Evolutionary conservation across 2,888 invertebrate species (phyloP).

Genomic region (Volucella inflata): DNA sequence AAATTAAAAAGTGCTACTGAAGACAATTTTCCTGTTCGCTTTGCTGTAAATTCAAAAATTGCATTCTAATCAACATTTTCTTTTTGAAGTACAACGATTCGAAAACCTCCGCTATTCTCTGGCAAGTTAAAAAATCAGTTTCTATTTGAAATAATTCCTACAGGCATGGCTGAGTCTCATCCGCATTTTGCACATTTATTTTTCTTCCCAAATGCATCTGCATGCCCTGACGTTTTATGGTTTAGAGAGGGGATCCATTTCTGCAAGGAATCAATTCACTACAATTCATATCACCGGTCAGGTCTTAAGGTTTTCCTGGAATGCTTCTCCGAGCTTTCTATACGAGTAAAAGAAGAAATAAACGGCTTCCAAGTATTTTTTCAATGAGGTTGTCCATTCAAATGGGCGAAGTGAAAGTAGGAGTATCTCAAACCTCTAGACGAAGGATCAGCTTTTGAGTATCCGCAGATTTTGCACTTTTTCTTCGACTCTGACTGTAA

Average conservation of each 20-base stretch:
- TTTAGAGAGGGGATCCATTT: conserved; percentile 27
- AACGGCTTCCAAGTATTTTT: conserved; percentile 22
- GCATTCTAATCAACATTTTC: too few relatives aligned
- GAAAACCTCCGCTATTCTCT: too few relatives aligned
- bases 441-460: conserved; percentile 32
- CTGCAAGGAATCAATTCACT: conserved; percentile 50
- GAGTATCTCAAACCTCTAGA: conserved; percentile 32
- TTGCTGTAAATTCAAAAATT: too few relatives aligned
- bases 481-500: not conserved
- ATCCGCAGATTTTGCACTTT: conserved; percentile 29
- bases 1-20: too few relatives aligned
- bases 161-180: not conserved
- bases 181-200: not conserved
- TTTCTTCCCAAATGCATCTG: conserved; percentile 14
- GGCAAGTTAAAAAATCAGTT: too few relatives aligned
- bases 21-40: too few relatives aligned
- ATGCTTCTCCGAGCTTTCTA: conserved; percentile 23
- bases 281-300: conserved; percentile 53
- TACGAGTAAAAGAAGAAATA: not conserved
- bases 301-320: conserved; percentile 30
- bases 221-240: not conserved
- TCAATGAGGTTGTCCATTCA: not conserved
- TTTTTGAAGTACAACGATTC: too few relatives aligned
- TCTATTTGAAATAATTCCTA: conserved; percentile 5
- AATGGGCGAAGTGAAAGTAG: not conserved